Evolutionary conservation across 2,113 vertebrate species (phyloP).

Genomic region (Capreolus pygargus): DNA sequence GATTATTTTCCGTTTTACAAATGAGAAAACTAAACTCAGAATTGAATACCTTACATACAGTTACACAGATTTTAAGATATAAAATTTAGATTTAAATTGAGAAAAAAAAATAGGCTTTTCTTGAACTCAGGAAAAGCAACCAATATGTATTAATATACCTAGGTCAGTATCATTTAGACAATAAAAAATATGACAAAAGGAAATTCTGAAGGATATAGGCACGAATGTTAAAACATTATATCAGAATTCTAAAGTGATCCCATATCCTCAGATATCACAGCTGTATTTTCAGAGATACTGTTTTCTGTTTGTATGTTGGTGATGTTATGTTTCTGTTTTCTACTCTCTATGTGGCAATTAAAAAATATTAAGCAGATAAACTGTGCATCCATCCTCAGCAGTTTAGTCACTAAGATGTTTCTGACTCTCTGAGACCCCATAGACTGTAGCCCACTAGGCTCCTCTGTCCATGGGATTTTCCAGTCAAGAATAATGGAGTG

Average conservation of each 20-base stretch:
- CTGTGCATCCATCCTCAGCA: neutral
- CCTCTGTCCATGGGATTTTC: neutral
- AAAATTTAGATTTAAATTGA: neutral
- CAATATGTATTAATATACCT: neutral
- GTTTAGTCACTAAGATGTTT: neutral
- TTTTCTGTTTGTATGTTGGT: neutral
- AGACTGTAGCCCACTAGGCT: neutral
- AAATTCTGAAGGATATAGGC: neutral
- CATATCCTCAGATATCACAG: neutral
- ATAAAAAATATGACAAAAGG: neutral
- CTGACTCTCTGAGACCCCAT: neutral
- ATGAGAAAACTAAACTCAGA: neutral
- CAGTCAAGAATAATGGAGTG: neutral
- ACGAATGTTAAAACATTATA: neutral
- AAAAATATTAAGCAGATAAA: neutral
- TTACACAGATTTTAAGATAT: neutral
- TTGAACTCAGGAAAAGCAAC: neutral
- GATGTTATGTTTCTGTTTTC: neutral
- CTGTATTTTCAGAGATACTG: neutral
- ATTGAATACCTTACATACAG: neutral
- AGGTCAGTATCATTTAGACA: neutral
- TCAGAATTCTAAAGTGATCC: neutral
- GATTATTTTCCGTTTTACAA: neutral
- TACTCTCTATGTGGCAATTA: neutral
- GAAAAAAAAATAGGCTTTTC: neutral